phyloP scores from a whole-genome alignment of 2,888 invertebrate genomes.

The Camponotus fellah region DNA sequence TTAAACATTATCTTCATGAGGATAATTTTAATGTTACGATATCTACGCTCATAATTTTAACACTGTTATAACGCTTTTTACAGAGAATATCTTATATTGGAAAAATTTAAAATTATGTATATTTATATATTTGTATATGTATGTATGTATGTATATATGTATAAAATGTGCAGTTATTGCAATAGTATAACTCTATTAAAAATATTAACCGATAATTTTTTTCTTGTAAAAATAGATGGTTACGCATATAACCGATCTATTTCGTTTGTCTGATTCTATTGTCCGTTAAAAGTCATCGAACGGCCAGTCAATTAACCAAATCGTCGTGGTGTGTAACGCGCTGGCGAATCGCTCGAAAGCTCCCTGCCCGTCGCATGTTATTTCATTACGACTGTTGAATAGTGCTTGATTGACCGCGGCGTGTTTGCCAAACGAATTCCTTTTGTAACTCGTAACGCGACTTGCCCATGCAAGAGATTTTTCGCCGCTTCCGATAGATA shows the following conservation, averaged over 20 bases:
- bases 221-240: neutral
- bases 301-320: slow-evolving; percentile 66
- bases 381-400: slow-evolving; percentile 77
- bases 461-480: slow-evolving; percentile 33
- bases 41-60: no score
- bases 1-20: no score
- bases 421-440: slow-evolving; percentile 73
- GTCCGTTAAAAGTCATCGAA: slow-evolving; percentile 73
- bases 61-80: no score
- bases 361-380: slow-evolving; percentile 59
- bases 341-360: slow-evolving; percentile 49
- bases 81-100: neutral
- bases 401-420: slow-evolving; percentile 76
- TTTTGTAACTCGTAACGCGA: slow-evolving; percentile 47
- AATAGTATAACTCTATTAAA: neutral
- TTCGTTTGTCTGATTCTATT: slow-evolving; percentile 53
- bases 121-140: neutral
- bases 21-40: no score
- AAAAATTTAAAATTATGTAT: neutral
- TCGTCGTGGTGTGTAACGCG: slow-evolving; percentile 63
- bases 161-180: neutral
- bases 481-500: slow-evolving; percentile 2
- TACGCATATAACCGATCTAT: slow-evolving; percentile 5
- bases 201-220: neutral
- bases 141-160: neutral